These are phyloP conservation scores for Sesamia inferens DNA, from an alignment of 2,888 invertebrate species.

Conservation along the genomic window DNA sequence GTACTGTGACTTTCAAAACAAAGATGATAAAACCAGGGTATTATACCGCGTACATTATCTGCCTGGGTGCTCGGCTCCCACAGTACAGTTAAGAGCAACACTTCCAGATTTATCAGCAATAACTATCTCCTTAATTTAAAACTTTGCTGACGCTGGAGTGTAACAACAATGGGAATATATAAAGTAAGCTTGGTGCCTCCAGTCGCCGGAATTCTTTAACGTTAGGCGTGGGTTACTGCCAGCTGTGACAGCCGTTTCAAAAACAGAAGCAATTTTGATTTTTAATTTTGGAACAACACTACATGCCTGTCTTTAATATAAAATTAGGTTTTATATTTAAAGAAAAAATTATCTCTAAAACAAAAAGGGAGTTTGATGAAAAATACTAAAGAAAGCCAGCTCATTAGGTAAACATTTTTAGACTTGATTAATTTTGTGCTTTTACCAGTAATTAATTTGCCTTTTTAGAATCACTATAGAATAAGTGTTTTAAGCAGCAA, in stretches of 20 bases:
- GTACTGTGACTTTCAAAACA: conserved; percentile 45
- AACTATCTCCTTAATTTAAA: conserved; percentile 61
- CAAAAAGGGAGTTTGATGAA: background rate
- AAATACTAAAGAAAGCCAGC: background rate
- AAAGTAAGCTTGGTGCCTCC: conserved; percentile 43
- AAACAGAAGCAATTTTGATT: conserved; percentile 57
- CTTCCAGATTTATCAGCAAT: conserved; percentile 59
- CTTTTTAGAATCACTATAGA: background rate
- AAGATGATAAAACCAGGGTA: conserved; percentile 37
- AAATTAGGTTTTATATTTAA: conserved; percentile 3
- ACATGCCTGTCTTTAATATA: conserved; percentile 20
- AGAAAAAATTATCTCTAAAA: background rate
- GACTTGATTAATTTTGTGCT: background rate
- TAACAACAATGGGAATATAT: conserved; percentile 60
- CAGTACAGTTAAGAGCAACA: conserved; percentile 42
- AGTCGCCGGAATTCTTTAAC: conserved; percentile 41
- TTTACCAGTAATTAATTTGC: background rate
- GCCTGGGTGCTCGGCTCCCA: conserved; percentile 18
- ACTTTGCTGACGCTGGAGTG: conserved; percentile 50
- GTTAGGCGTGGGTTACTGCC: conserved; percentile 49
- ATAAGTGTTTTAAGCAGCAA: background rate
- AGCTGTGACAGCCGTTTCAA: conserved; percentile 52
- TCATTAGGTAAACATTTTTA: background rate
- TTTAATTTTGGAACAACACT: conserved; percentile 54
- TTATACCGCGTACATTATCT: conserved; percentile 41